Evolutionary conservation across 2,888 invertebrate species (phyloP).

Genomic region (Crepidodera aurea): DNA sequence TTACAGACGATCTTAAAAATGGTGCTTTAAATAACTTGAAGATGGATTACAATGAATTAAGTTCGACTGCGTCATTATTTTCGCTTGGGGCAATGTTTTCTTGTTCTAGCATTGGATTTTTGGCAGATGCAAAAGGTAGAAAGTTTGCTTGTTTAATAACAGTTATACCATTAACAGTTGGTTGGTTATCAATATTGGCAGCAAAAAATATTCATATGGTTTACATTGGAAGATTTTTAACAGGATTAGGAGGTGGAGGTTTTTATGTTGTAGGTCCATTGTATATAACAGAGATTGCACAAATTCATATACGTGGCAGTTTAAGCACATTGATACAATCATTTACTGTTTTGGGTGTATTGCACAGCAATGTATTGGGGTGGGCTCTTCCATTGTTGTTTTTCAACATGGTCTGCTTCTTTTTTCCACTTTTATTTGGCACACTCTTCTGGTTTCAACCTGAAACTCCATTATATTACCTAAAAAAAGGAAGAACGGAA

Average conservation of each 20-base stretch:
- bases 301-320: constrained; percentile 82
- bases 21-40: constrained; percentile 57
- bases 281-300: constrained; percentile 86
- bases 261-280: constrained; percentile 87
- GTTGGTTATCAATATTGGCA: constrained; percentile 79
- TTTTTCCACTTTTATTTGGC: constrained; percentile 75
- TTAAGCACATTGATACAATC: constrained; percentile 87
- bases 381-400: constrained; percentile 63
- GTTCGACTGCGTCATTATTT: constrained; percentile 76
- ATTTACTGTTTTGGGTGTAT: constrained; percentile 84
- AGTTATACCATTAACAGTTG: constrained; percentile 73
- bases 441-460: constrained; percentile 82
- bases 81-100: constrained; percentile 76
- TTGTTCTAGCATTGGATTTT: constrained; percentile 74
- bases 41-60: constrained; percentile 61
- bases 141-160: constrained; percentile 73
- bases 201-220: constrained; percentile 70
- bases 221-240: constrained; percentile 71
- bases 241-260: constrained; percentile 78
- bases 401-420: constrained; percentile 72
- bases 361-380: constrained; percentile 78
- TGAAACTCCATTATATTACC: constrained; percentile 80
- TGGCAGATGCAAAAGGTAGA: constrained; percentile 67
- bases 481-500: constrained; percentile 69
- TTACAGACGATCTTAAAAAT: constrained; percentile 63